A percentile compares a stretch with the other conserved stretches of the same genome.
Conservation (phyloP, 2,888 invertebrate species). For the Oligia fasciuncula region DNA sequence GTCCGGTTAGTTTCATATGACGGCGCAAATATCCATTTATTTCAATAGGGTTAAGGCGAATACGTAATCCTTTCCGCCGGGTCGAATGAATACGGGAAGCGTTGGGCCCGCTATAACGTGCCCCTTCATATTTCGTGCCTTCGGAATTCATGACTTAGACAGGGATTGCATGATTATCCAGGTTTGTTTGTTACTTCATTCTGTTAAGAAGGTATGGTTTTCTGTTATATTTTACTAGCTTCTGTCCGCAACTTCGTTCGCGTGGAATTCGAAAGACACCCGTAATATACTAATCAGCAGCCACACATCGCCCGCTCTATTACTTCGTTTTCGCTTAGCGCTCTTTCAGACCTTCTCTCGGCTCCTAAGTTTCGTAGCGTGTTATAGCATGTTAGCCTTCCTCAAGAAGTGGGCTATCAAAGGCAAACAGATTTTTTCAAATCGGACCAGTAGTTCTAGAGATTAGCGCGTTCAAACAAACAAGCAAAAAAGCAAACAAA, state of each 20-base stretch:
- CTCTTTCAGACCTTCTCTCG: background rate
- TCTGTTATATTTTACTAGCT: too few relatives aligned
- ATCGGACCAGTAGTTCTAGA: too few relatives aligned
- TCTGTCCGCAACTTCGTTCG: too few relatives aligned
- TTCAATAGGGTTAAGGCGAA: slow-evolving; percentile 64
- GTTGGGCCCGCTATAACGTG: slow-evolving; percentile 58
- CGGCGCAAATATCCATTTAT: slow-evolving; percentile 67
- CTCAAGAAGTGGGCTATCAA: background rate
- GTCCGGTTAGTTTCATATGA: slow-evolving; percentile 62
- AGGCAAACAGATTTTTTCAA: too few relatives aligned
- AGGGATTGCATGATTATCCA: slow-evolving; percentile 49
- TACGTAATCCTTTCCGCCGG: slow-evolving; percentile 58
- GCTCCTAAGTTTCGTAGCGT: background rate
- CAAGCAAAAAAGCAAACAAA: too few relatives aligned
- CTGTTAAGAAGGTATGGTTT: background rate
- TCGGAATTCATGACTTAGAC: slow-evolving; percentile 55
- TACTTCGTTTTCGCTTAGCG: background rate
- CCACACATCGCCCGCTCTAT: too few relatives aligned
- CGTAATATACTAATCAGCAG: too few relatives aligned
- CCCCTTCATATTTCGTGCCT: slow-evolving; percentile 64
- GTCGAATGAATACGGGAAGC: slow-evolving; percentile 58
- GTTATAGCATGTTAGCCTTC: background rate
- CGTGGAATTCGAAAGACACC: too few relatives aligned
- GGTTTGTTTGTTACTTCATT: slow-evolving; percentile 32
- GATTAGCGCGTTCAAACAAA: too few relatives aligned